phyloP scores from a whole-genome alignment of 2,797 vertebrate species.

The Catostomus latipinnis region DNA sequence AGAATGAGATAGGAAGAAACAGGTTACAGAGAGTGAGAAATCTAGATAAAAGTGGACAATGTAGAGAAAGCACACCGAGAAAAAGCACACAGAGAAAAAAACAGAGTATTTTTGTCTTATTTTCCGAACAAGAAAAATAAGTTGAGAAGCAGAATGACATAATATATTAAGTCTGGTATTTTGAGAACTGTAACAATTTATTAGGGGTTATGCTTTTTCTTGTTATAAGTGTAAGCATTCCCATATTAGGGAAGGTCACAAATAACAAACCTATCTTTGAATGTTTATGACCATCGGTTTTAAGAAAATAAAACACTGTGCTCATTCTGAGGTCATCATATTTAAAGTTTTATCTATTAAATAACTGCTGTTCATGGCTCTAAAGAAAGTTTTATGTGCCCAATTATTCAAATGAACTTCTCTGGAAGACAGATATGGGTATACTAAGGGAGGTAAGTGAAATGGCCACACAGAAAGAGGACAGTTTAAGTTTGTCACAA shows the following conservation, averaged over 20 bases:
- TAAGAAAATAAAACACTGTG: background rate
- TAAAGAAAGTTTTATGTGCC: conserved; percentile 2
- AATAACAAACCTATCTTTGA: too few relatives aligned
- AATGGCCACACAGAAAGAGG: background rate
- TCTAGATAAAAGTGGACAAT: background rate
- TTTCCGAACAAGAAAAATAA: too few relatives aligned
- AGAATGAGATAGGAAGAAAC: conserved; percentile 51
- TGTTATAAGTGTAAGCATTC: too few relatives aligned
- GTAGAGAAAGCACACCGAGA: too few relatives aligned
- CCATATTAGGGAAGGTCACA: too few relatives aligned
- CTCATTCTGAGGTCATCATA: background rate
- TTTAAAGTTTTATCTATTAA: conserved; percentile 9
- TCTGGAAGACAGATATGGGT: background rate
- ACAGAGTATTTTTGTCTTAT: too few relatives aligned
- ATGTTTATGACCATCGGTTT: background rate
- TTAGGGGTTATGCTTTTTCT: too few relatives aligned
- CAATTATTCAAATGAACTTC: conserved; percentile 13
- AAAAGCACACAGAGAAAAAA: too few relatives aligned
- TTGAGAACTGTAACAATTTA: too few relatives aligned
- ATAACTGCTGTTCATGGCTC: background rate
- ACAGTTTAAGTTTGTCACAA: background rate
- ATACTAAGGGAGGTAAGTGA: background rate
- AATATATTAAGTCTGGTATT: too few relatives aligned
- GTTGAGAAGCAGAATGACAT: too few relatives aligned
- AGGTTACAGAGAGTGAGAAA: background rate